Evolutionary conservation across 2,113 vertebrate species (phyloP).

Genomic region (Rhagologus leucostigma): DNA sequence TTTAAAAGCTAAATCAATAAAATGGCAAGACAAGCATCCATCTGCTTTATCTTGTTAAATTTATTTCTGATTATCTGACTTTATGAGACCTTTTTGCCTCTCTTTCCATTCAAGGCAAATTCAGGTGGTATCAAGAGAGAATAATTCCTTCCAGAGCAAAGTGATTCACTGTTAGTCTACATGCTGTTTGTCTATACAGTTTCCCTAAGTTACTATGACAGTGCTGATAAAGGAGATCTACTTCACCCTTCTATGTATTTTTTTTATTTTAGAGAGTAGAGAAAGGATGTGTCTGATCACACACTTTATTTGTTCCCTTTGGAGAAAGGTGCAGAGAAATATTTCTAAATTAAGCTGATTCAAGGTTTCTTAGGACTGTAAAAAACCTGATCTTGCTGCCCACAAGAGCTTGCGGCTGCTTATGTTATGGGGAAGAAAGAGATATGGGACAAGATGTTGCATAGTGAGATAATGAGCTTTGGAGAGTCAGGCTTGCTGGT

Average conservation of each 20-base stretch:
- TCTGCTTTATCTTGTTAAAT: not conserved
- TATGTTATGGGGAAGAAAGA: not conserved
- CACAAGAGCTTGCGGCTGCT: not conserved
- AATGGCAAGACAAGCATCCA: not conserved
- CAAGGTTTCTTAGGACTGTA: not conserved
- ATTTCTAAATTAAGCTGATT: not conserved
- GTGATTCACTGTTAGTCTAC: not conserved
- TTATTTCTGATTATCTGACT: not conserved
- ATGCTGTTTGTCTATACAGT: not conserved
- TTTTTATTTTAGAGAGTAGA: not conserved
- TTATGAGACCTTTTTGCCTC: not conserved
- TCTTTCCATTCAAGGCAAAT: not conserved
- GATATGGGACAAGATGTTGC: not conserved
- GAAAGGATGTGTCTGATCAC: not conserved
- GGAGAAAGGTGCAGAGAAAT: not conserved
- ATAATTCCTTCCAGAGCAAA: not conserved
- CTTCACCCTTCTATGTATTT: not conserved
- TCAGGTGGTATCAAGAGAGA: not conserved
- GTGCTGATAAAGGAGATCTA: not conserved
- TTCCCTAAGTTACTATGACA: not conserved
- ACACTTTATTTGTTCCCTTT: not conserved
- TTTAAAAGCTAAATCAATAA: not conserved
- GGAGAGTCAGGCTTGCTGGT: not conserved
- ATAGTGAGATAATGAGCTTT: not conserved
- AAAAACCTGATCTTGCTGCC: not conserved